Evolutionary conservation across 2,888 invertebrate genomes (phyloP).

Genomic region (Amiota communis): DNA sequence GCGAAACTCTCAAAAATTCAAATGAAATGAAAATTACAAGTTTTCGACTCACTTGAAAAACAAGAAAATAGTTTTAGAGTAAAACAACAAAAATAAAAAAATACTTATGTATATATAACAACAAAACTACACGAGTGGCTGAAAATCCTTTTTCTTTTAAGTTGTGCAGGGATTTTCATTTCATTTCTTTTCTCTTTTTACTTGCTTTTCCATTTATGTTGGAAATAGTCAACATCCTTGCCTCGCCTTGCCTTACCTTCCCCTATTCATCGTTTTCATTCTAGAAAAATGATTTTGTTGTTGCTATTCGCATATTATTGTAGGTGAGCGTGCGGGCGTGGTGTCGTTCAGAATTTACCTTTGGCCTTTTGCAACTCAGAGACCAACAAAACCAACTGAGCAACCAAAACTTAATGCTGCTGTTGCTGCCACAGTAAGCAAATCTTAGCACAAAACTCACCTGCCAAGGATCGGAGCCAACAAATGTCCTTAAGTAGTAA

Average conservation of each 20-base stretch:
- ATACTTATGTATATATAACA: too few relatives aligned
- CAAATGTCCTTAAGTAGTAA: too few relatives aligned
- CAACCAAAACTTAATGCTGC: not conserved
- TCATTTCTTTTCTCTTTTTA: constrained; percentile 1
- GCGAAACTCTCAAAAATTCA: constrained; percentile 9
- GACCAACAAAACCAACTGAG: not conserved
- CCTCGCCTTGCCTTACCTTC: not conserved
- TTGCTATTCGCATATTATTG: not conserved
- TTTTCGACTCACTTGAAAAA: constrained; percentile 9
- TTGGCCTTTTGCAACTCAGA: constrained; percentile 26
- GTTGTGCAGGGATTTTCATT: not conserved
- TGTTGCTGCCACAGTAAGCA: not conserved
- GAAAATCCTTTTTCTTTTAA: too few relatives aligned
- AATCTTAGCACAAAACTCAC: too few relatives aligned
- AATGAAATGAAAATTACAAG: constrained; percentile 25
- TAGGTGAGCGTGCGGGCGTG: constrained; percentile 8
- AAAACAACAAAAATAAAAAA: not conserved
- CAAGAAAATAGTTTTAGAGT: constrained; percentile 2
- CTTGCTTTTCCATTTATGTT: constrained; percentile 7
- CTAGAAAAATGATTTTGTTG: not conserved
- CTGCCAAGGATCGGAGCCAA: too few relatives aligned
- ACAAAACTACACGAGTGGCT: too few relatives aligned
- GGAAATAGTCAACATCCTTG: constrained; percentile 8
- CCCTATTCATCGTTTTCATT: too few relatives aligned
- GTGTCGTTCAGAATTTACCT: constrained; percentile 16